These are phyloP conservation scores for Epinephelus cyanopodus DNA, from an alignment of 2,113 vertebrate species.

Conservation along the genomic window DNA sequence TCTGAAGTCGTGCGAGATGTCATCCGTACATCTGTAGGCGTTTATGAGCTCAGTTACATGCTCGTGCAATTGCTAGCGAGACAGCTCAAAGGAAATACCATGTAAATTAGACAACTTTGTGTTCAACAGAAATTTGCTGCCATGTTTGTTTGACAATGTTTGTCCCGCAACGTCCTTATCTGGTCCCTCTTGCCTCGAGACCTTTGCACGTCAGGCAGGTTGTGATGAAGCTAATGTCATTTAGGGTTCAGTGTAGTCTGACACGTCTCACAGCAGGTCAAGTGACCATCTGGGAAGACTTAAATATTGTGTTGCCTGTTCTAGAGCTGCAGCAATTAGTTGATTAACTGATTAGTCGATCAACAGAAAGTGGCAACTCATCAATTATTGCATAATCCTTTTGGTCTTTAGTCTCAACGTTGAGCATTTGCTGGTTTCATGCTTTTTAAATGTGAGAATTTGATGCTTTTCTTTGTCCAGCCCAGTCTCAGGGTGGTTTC, in stretches of 20 bases:
- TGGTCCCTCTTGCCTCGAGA: neutral
- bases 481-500: no score
- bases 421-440: no score
- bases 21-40: slow-evolving; percentile 5
- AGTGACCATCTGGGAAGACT: slow-evolving; percentile 16
- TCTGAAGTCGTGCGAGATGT: slow-evolving; percentile 16
- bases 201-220: neutral
- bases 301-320: neutral
- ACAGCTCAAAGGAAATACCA: neutral
- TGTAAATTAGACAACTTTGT: neutral
- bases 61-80: neutral
- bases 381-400: no score
- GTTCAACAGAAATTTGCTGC: neutral
- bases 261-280: slow-evolving; percentile 2
- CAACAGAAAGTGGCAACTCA: no score
- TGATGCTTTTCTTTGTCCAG: no score
- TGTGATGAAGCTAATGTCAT: neutral
- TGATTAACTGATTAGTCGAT: no score
- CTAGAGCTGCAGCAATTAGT: no score
- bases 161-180: neutral
- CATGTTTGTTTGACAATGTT: neutral
- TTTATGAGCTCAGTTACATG: neutral
- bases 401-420: no score
- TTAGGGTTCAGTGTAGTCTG: neutral
- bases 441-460: no score